Evolutionary conservation across 2,888 invertebrate species (phyloP), one percentile per base, ranked within the genome.

Genomic region (Matsumyia berberina): DNA sequence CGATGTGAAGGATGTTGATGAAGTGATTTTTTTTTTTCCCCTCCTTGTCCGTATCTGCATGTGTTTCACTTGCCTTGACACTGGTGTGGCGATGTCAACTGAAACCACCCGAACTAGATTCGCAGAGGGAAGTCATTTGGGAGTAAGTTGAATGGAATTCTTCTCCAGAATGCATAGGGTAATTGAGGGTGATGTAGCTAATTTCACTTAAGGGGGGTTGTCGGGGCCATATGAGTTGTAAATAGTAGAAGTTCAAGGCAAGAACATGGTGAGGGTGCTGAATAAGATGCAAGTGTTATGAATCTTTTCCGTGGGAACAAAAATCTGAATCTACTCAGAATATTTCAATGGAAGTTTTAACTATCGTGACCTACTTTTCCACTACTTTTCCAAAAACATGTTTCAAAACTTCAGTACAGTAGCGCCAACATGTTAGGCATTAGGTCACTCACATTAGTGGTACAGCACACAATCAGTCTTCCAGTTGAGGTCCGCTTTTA

Each of bases 151-250:
- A 69, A 42, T 74, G 55, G 33, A 37, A 46, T 37, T 49, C 33
- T 19, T 24, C 49, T 55, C 17, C 46, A 37, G 64, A 46, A 67
- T 72, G 42, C 51, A 60, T 35, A 66, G 44, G 17, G 37, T 67
- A 73, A 67, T 79, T 67, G 60, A 58, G 53, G 53, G 62, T 53
- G 66, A 46, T 58, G 64, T 64, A 49, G 78, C 72, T 79, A 79
- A 72, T 79, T 79, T 72, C 39, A 42, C 51, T 33, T 49, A 17
- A 17, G 44, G 19, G 49, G 19, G 24, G 24, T 24, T n/a, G n/a
- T n/a, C n/a, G n/a, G n/a, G n/a, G 53, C 53, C 35, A 31, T 53
- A 70, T 64, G 9, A 37, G 39, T 35, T 51, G 31, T 39, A 12
- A 33, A 11, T 19, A 24, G 33, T 12, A 67, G 51, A 69, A 69